Evolutionary conservation across 2,113 vertebrate genomes (phyloP).

Genomic region (Oreocharis arfaki): DNA sequence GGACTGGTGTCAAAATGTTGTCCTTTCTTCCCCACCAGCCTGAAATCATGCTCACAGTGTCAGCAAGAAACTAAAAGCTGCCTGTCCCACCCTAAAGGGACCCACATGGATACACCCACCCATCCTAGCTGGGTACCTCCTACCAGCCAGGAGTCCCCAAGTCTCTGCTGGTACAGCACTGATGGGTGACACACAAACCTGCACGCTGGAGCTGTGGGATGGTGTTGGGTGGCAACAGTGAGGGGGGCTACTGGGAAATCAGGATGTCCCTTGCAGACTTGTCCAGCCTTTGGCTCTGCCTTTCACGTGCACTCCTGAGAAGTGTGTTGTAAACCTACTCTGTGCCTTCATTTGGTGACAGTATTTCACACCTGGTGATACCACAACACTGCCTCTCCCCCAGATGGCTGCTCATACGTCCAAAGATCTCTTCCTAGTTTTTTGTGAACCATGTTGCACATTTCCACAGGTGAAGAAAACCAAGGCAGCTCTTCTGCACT

Average conservation of each 20-base stretch:
- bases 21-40: not conserved
- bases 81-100: not conserved
- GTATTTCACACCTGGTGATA: not conserved
- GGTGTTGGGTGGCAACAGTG: not conserved
- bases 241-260: not conserved
- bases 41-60: accelerated
- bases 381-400: not conserved
- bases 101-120: not conserved
- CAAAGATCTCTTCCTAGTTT: not conserved
- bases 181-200: not conserved
- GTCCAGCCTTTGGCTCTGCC: not conserved
- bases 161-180: not conserved
- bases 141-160: accelerated
- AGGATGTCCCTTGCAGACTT: not conserved
- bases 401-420: accelerated
- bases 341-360: not conserved
- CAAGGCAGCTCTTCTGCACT: not conserved
- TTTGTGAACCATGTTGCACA: not conserved
- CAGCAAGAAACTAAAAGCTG: not conserved
- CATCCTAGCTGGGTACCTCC: accelerated
- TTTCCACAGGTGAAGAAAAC: not conserved
- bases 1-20: not conserved
- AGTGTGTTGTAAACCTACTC: not conserved
- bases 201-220: accelerated
- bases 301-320: not conserved